Base-by-base conservation (phyloP, 2,113 vertebrate species). In the Forbesichthys papilliferus region DNA sequence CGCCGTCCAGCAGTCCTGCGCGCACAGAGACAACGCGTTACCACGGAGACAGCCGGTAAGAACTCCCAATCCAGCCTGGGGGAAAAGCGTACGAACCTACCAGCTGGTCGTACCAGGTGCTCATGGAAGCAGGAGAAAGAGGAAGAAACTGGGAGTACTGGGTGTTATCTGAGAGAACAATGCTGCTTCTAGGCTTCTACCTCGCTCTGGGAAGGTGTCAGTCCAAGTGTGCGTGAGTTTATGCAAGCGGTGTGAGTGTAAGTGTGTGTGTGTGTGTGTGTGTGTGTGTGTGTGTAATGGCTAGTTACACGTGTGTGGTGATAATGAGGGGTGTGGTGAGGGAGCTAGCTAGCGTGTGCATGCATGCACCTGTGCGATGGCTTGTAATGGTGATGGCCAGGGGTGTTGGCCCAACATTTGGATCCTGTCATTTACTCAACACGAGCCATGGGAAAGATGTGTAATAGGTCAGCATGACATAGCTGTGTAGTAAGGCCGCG, bases 1-100 rank as follows among this genome's bases (percentile, higher is more conserved):
- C 4, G 98, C 95, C 14, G 97, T 99, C 98, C 98, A 99, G 88
- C 97, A 96, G 87, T 99, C 98, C 98, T 99, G 83, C 60, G 62
- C 71, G 75, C 47, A 27, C 47, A 27, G 49, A 71, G 61, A 72
- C 34, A 68, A 68, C 68, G 3, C 16, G 66, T 81, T 85, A 89
- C 66, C 18, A 18, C 36, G 47, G 64, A 61, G 66, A 75, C 63
- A 48, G 66, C 71, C 68, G 66, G 59, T 74, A 49, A 64, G 3
- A 67, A 67, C 36, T 59, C 48, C 66, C 54, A 69, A 57, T 64
- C 70, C 65, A 56, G 33, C 16, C 59, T 0, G 51, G n/a, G 53
- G 16, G n/a, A 27, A n/a, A 54, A 20, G 36, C 7, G 18, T 57
- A 36, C 16, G 59, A 54, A 87, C 89, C 61, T 88, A 92, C 89